Evolutionary conservation across 2,113 vertebrate genomes (phyloP).

Genomic region (Neotoma lepida): DNA sequence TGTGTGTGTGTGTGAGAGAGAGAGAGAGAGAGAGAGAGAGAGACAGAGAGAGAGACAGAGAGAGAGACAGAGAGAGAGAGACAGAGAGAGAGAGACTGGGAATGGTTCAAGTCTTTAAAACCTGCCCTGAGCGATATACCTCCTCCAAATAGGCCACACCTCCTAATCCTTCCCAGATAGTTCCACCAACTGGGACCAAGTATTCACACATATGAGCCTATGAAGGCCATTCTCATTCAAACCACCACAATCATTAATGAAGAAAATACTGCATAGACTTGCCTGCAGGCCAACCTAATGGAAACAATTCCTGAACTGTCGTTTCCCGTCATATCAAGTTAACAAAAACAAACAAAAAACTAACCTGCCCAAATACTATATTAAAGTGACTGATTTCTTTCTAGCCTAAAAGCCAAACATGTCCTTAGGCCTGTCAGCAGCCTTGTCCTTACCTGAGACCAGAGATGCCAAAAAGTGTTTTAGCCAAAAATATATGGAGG

Average conservation of each 20-base stretch:
- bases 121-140: neutral
- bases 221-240: neutral
- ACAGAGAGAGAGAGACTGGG: no score
- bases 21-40: neutral
- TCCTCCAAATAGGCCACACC: neutral
- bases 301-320: neutral
- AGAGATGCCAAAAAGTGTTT: neutral
- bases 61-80: no score
- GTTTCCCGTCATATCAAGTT: neutral
- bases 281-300: neutral
- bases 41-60: neutral
- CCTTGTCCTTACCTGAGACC: neutral
- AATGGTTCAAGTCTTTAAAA: neutral
- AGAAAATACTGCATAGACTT: neutral
- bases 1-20: no score
- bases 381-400: neutral
- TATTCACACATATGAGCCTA: neutral
- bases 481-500: neutral
- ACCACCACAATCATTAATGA: neutral
- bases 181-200: neutral
- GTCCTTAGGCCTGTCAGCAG: neutral
- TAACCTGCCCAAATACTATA: neutral
- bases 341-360: neutral
- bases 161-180: neutral
- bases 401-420: neutral